Conservation (phyloP, 2,888 invertebrate species). For the Eupithecia inturbata region DNA sequence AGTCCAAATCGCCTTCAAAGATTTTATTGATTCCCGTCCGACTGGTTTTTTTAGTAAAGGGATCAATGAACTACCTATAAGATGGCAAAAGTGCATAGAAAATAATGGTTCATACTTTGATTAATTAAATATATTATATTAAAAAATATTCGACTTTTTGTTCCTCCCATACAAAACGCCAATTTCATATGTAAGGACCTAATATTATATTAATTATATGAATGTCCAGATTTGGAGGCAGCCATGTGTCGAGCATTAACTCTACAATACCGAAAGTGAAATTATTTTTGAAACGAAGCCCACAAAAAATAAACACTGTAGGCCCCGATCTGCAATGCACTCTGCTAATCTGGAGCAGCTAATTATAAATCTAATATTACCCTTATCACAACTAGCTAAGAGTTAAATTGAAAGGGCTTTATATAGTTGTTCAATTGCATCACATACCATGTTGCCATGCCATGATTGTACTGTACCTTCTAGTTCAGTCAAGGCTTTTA, state of each 20-base stretch:
- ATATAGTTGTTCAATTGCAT: conserved; percentile 48
- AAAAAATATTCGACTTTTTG: too few relatives aligned
- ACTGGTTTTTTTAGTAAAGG: too few relatives aligned
- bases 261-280: conserved; percentile 15
- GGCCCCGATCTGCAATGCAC: conserved; percentile 34
- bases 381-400: conserved; percentile 25
- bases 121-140: too few relatives aligned
- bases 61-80: too few relatives aligned
- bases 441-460: conserved; percentile 48
- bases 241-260: conserved; percentile 16
- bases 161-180: too few relatives aligned
- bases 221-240: background rate
- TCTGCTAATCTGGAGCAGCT: conserved; percentile 33
- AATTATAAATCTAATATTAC: conserved; percentile 26
- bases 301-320: conserved; percentile 38
- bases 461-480: conserved; percentile 42
- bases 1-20: too few relatives aligned
- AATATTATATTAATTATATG: background rate
- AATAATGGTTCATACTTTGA: too few relatives aligned
- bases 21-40: too few relatives aligned
- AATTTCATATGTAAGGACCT: too few relatives aligned
- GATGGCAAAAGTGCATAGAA: too few relatives aligned
- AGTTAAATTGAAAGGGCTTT: conserved; percentile 24
- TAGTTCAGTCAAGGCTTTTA: conserved; percentile 51
- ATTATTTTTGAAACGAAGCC: conserved; percentile 34